phyloP scores from a whole-genome alignment of 2,888 invertebrate genomes.

The Epistrophe eligans region DNA sequence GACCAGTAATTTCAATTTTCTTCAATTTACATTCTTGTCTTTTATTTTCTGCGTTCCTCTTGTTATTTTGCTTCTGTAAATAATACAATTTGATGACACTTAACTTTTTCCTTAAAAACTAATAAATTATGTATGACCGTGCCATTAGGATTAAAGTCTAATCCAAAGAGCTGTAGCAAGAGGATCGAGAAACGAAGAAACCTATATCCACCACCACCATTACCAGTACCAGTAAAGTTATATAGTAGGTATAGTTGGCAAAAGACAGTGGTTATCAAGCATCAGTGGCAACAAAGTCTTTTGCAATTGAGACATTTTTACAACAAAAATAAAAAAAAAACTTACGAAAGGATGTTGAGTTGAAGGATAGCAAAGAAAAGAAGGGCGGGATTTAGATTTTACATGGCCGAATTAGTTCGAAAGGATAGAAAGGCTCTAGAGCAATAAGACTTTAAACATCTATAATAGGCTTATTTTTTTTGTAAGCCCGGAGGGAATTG shows the following conservation, averaged over 20 bases:
- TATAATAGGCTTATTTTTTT: no score
- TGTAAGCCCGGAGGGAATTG: no score
- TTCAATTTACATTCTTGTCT: slow-evolving; percentile 60
- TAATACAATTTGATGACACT: slow-evolving; percentile 74
- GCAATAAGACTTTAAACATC: background rate
- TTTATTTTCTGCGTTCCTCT: slow-evolving; percentile 18
- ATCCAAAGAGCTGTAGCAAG: slow-evolving; percentile 39
- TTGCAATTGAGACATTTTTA: slow-evolving; percentile 68
- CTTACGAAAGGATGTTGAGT: slow-evolving; percentile 32
- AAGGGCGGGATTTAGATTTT: background rate
- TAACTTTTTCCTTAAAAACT: slow-evolving; percentile 69
- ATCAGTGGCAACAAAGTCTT: slow-evolving; percentile 49
- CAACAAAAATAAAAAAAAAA: slow-evolving; percentile 32
- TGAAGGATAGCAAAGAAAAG: background rate
- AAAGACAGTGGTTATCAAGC: slow-evolving; percentile 40
- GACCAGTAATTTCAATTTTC: slow-evolving; percentile 72
- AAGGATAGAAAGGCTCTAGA: background rate
- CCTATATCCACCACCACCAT: slow-evolving; percentile 35
- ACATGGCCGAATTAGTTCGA: background rate
- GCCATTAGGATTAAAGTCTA: slow-evolving; percentile 72
- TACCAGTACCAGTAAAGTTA: slow-evolving; percentile 8
- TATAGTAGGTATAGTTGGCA: slow-evolving; percentile 18
- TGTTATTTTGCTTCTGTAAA: slow-evolving; percentile 55
- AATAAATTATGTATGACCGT: slow-evolving; percentile 75
- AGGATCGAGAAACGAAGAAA: slow-evolving; percentile 51